A percentile compares a stretch with the other conserved stretches of the same genome.
These are phyloP conservation scores for Steinernema carpocapsae DNA, from an alignment of 2,888 invertebrate genomes.

Conservation along the genomic window DNA sequence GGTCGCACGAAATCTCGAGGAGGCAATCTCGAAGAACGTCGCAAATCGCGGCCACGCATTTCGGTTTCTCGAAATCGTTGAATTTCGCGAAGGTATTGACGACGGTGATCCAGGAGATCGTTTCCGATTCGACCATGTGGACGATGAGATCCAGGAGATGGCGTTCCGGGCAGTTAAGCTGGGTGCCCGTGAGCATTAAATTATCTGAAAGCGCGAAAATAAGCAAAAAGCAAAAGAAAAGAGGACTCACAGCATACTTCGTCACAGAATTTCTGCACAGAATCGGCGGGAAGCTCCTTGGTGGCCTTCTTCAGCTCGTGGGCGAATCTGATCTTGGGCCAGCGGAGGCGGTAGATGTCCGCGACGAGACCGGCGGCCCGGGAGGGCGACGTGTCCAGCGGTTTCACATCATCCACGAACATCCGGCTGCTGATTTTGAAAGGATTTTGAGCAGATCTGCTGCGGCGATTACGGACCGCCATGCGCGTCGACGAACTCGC, in stretches of 20 bases:
- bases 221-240: neutral
- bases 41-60: slow-evolving; percentile 26
- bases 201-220: neutral
- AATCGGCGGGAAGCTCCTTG: neutral
- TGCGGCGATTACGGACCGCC: too few relatives aligned
- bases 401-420: slow-evolving; percentile 20
- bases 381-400: neutral
- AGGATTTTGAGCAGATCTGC: too few relatives aligned
- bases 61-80: slow-evolving; percentile 20
- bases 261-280: slow-evolving; percentile 1
- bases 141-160: slow-evolving; percentile 12
- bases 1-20: slow-evolving; percentile 3
- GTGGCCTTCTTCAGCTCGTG: slow-evolving; percentile 16
- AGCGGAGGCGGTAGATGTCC: slow-evolving; percentile 15
- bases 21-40: slow-evolving; percentile 7
- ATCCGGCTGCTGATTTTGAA: neutral
- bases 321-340: slow-evolving; percentile 17
- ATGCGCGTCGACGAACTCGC: too few relatives aligned
- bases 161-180: neutral
- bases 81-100: slow-evolving; percentile 20
- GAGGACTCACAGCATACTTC: slow-evolving; percentile 14
- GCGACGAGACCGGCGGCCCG: slow-evolving; percentile 17
- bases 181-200: slow-evolving; percentile 12
- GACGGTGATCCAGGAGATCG: slow-evolving; percentile 30
- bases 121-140: slow-evolving; percentile 16